These are phyloP conservation scores for Glareola pratincola DNA, from an alignment of 2,113 vertebrate genomes.

Conservation along the genomic window DNA sequence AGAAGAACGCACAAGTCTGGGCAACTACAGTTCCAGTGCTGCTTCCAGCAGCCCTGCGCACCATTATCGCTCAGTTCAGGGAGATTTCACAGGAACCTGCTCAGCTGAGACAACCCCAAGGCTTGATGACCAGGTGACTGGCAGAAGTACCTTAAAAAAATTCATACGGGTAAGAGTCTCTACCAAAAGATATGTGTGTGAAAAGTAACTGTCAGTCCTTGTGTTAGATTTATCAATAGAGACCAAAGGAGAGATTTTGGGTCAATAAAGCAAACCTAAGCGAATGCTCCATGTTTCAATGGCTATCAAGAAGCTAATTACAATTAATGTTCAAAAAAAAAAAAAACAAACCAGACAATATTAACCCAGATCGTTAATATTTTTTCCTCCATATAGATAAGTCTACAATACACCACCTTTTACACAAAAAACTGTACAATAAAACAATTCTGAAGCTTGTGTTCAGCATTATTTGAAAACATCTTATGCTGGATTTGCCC, in stretches of 20 bases:
- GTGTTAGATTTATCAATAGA: not conserved
- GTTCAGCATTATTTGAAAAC: not conserved
- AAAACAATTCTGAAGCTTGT: not conserved
- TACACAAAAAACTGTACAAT: not conserved
- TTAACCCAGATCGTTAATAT: not conserved
- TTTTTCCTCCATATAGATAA: not conserved
- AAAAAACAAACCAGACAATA: no score
- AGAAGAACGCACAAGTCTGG: rapidly evolving
- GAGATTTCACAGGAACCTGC: not conserved
- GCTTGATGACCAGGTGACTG: not conserved
- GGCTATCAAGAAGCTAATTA: not conserved
- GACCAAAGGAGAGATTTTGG: not conserved
- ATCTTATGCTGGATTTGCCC: not conserved
- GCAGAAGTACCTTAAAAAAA: not conserved
- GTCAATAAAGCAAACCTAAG: not conserved
- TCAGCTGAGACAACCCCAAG: not conserved
- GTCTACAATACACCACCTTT: not conserved
- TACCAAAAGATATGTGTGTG: rapidly evolving
- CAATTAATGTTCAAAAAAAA: not conserved
- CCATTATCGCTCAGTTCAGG: rapidly evolving
- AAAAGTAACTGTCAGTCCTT: not conserved
- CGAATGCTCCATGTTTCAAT: not conserved
- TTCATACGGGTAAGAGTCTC: rapidly evolving
- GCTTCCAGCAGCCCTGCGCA: not conserved
- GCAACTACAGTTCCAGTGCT: not conserved